Evolutionary conservation across 2,888 invertebrate species (phyloP), one percentile per base, ranked within the genome.

Genomic region (Sphaerophoria taeniata): DNA sequence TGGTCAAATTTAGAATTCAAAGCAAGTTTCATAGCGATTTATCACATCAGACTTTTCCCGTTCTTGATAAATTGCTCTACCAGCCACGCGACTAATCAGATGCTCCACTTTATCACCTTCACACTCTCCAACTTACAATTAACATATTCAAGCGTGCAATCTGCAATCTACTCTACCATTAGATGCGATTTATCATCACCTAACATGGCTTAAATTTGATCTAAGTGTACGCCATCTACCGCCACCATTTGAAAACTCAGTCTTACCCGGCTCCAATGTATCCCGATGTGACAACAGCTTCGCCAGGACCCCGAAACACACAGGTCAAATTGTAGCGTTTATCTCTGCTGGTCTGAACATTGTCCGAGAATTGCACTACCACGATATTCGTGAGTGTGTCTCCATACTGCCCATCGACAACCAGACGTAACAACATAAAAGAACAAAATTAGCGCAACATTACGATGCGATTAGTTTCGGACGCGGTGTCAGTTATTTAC

Each of bases 371-470:
- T 91, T 98, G 98, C 0, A 98, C 97, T 24, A 98, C 97, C 5
- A 97, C 97, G 87, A 98, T 98, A 90, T 98, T 98, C 79, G 98
- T 98, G 95, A 98, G 96, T 4, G 97, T 97, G 89, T 98, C 98
- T 4, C 97, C 97, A 89, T 96, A 97, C 96, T 97, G n/a, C 6
- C 31, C 0, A 61, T 24, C 47, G 31, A 49, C 65, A 49, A 34
- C 34, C 43, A 24, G 24, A 24, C 14, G 49, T 14, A 34, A 63
- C 31, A 78, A 56, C 45, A 12, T 47, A 49, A 58, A 56, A 53
- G 45, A 12, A 14, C 14, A 77, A 74, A 86, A 82, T 82, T 86
- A 86, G 82, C 75, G 58, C 86, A 72, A 72, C 70, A 81, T 81
- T 77, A 58, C 78, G 65, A 81, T 72, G 43, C 70, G 70, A 83